Conservation (phyloP, 1,140 invertebrate genomes). For the Plectrocnemia conspersa region DNA sequence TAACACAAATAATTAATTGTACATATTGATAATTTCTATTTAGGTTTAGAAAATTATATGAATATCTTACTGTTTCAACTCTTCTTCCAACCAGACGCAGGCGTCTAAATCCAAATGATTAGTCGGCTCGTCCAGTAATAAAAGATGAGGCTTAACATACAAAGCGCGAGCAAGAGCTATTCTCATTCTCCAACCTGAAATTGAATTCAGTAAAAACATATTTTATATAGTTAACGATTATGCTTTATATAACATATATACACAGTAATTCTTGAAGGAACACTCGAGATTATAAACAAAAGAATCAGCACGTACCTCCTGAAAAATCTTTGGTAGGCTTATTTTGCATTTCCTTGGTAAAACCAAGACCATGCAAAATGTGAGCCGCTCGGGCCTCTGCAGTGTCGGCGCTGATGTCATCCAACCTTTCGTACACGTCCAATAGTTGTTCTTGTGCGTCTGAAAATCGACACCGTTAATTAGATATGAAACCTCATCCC, state of each 20-base stretch:
- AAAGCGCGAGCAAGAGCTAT: slow-evolving; percentile 94
- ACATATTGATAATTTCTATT: neutral
- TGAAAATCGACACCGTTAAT: no score
- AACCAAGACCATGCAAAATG: slow-evolving; percentile 95
- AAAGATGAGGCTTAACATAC: slow-evolving; percentile 88
- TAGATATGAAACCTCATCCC: no score
- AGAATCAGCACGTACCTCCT: slow-evolving; percentile 50
- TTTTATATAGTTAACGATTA: neutral
- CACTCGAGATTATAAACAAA: slow-evolving; percentile 15
- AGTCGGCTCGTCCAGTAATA: slow-evolving; percentile 94
- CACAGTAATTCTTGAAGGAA: slow-evolving; percentile 21
- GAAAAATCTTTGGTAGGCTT: slow-evolving; percentile 93
- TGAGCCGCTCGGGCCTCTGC: slow-evolving; percentile 90
- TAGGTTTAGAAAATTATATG: neutral
- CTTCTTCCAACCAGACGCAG: slow-evolving; percentile 99
- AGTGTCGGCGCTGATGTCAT: slow-evolving; percentile 93
- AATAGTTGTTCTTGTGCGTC: slow-evolving; percentile 92
- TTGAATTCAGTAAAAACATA: neutral
- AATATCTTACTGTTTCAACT: slow-evolving; percentile 75
- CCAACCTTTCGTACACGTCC: slow-evolving; percentile 96
- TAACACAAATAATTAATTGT: slow-evolving; percentile 7
- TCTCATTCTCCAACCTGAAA: slow-evolving; percentile 94
- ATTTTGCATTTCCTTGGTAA: slow-evolving; percentile 90
- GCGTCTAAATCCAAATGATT: slow-evolving; percentile 99
- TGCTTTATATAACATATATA: neutral